Base-by-base conservation (phyloP, 2,113 vertebrate species). In the Crocuta crocuta region DNA sequence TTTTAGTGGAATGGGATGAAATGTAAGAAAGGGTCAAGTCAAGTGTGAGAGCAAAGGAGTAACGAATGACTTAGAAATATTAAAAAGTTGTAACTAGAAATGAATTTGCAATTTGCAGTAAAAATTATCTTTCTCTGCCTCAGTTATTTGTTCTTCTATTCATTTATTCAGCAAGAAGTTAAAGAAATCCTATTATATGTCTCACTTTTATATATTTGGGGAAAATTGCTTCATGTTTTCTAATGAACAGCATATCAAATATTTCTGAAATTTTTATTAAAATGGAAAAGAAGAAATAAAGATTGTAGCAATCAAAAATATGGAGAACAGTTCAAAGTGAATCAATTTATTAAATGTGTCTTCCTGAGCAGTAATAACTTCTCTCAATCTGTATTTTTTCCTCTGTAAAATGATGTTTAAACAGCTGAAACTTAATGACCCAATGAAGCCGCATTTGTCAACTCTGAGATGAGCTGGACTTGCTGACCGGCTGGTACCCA, bases 121-220 rank as follows among this genome's bases (percentile, higher is more conserved):
- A 71, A 95, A 93, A 15, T 61, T 9, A 55, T 83, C 26, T 74
- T 96, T 83, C 45, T 92, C 35, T 92, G 66, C 4, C 79, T 97
- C 45, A 82, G 10, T 68, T 89, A 86, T 61, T 80, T 87, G 82
- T 71, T 86, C 23, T 83, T 79, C 16, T 89, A 55, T 81, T 90
- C 35, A 74, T 76, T 81, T 89, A 65, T 87, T 94, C n/a, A 92
- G 24, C 26, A 95, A 93, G 43, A 94, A 91, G 28, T 10, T 76
- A 90, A 7, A 65, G 45, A 92, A 79, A 45, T 70, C 24, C 16
- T 79, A 45, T 61, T 90, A 53, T 43, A 66, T 68, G 73, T 82
- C 11, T 87, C 48, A 90, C 35, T 73, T 88, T 81, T 76, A 68
- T 91, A 28, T 63, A 79, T 84, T 80, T 91, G n/a, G 26, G 10